Evolutionary conservation across 2,113 vertebrate genomes (phyloP), one percentile per base, ranked within the genome.

Genomic region (Channa maculata): DNA sequence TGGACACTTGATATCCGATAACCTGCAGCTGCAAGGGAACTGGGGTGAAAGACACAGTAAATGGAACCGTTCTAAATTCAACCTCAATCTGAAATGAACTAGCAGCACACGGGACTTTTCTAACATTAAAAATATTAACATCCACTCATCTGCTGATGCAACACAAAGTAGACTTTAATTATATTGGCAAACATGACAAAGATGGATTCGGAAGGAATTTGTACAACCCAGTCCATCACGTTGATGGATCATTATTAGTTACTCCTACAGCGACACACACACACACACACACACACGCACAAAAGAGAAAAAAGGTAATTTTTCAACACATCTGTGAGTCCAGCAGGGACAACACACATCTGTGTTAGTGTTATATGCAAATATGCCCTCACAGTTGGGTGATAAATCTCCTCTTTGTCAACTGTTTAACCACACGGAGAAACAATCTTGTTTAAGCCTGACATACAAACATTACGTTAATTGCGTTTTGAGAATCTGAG

Each of bases 341-440:
- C 78, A 50, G 75, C 83, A 77, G 75, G 63, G 83, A 77, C 85
- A 78, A 60, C 79, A 55, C 77, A 88, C 86, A 88, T 88, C 86
- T 90, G 88, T 90, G 88, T 90, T 86, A 81, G 75, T 83, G 77
- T 66, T 79, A 63, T 66, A 83, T 64, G 73, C 60, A 79, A 86
- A 87, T 84, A 74, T 15, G 69, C 71, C 80, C 15, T 63, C 69
- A 34, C 45, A 39, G 63, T 13, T 0, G 3, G 65, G 43, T 54
- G 68, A 88, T 88, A 82, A 67, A 82, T 86, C 81, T 84, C 54
- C 69, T 24, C 0, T 65, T 73, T 38, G 63, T 75, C 65, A 62
- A 77, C 72, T 52, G 67, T 70, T 69, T 49, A 72, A 68, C 37
- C 55, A 66, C 46, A 59, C 7, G 62, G 36, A 62, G 15, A 48